Conservation (phyloP, 2,797 vertebrate genomes). For the Esox lucius region DNA sequence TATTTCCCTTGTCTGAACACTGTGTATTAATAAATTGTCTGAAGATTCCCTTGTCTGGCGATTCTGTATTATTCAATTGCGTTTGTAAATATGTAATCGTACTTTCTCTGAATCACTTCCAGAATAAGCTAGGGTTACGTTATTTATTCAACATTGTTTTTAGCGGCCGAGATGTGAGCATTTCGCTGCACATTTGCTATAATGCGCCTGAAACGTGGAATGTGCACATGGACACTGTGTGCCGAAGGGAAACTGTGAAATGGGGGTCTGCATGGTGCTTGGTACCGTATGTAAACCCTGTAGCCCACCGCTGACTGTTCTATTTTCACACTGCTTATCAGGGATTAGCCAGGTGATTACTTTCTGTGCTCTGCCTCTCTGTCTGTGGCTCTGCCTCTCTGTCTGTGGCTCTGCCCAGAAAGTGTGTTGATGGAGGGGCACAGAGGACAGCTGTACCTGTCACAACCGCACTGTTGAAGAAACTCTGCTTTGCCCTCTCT, state of each 20-base stretch:
- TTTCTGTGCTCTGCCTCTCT: slow-evolving; percentile 25
- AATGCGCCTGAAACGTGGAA: too few relatives aligned
- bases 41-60: neutral
- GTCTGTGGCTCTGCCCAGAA: slow-evolving; percentile 14
- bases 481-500: neutral
- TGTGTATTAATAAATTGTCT: too few relatives aligned
- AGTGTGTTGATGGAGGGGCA: neutral
- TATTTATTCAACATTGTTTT: too few relatives aligned
- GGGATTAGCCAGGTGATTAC: slow-evolving; percentile 71
- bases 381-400: too few relatives aligned
- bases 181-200: neutral
- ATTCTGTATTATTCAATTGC: too few relatives aligned
- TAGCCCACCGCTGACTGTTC: slow-evolving; percentile 37
- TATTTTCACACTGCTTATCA: slow-evolving; percentile 72
- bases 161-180: too few relatives aligned
- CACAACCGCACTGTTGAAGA: neutral
- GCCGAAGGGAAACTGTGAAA: slow-evolving; percentile 9
- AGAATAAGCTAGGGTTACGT: too few relatives aligned
- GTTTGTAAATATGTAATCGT: too few relatives aligned
- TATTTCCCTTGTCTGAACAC: neutral
- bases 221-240: neutral
- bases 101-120: too few relatives aligned
- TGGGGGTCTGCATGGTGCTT: neutral
- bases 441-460: neutral
- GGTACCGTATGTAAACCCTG: slow-evolving; percentile 26